Evolutionary conservation across 2,113 vertebrate genomes (phyloP).

Genomic region (Tragelaphus strepsiceros): DNA sequence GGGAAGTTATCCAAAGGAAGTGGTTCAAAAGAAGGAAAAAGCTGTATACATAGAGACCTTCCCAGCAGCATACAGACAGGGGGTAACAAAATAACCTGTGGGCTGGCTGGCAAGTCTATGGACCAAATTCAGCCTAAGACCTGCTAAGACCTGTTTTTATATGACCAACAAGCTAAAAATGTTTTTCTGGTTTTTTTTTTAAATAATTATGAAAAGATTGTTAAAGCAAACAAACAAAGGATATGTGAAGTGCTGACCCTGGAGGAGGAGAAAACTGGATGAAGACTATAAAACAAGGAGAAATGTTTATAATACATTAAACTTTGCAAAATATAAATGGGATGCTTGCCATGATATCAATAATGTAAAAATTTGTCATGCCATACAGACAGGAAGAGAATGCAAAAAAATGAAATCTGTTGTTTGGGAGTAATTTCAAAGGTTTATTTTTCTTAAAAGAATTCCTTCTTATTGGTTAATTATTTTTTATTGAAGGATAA

Average conservation of each 20-base stretch:
- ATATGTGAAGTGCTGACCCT: not conserved
- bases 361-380: not conserved
- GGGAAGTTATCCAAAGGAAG: constrained; percentile 33
- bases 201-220: constrained; percentile 25
- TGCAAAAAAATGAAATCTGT: not conserved
- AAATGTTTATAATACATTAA: not conserved
- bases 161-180: not conserved
- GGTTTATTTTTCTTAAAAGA: constrained; percentile 3
- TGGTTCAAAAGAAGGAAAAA: constrained; percentile 48
- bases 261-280: not conserved
- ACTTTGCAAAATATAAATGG: not conserved
- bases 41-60: not conserved
- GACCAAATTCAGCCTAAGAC: not conserved
- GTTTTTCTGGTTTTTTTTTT: not conserved
- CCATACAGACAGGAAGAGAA: not conserved
- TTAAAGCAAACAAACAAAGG: constrained; percentile 17
- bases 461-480: not conserved
- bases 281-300: not conserved
- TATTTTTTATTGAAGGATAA: not conserved
- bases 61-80: not conserved
- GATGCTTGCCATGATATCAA: not conserved
- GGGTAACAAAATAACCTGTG: not conserved
- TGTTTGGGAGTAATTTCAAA: constrained; percentile 12
- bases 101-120: not conserved
- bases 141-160: not conserved